Conservation (phyloP, 2,113 vertebrate species). For the Edolisoma coerulescens region DNA sequence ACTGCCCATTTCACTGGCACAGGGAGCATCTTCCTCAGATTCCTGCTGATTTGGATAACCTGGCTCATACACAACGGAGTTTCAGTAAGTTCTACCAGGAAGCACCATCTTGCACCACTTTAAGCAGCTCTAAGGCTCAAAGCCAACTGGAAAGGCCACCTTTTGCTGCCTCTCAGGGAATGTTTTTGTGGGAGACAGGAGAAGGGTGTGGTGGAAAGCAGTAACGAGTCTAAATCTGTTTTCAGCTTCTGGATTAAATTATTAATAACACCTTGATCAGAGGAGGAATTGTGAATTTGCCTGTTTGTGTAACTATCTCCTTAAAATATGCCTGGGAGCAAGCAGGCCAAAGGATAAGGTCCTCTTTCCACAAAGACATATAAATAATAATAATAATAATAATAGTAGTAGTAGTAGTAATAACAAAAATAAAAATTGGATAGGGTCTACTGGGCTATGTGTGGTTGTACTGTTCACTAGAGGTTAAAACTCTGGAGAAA, state of each 20-base stretch:
- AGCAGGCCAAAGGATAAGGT: not conserved
- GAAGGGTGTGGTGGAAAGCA: not conserved
- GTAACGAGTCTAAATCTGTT: not conserved
- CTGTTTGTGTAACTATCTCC: not conserved
- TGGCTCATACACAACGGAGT: fast-evolving
- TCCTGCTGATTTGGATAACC: not conserved
- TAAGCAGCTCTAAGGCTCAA: not conserved
- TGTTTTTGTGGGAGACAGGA: not conserved
- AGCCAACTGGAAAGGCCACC: not conserved
- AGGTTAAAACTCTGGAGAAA: not conserved
- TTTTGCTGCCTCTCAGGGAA: not conserved
- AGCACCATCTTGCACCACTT: not conserved
- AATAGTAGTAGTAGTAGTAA: too few relatives aligned
- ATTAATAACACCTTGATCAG: not conserved
- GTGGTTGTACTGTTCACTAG: not conserved
- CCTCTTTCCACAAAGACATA: not conserved
- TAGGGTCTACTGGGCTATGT: not conserved
- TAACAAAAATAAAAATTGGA: too few relatives aligned
- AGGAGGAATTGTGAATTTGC: not conserved
- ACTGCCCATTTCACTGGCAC: not conserved
- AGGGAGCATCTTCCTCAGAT: not conserved
- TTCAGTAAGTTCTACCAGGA: not conserved
- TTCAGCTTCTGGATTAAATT: not conserved
- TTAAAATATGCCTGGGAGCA: not conserved
- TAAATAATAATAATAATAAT: not conserved